Conservation (phyloP, 2,888 invertebrate species). For the Halocaridina rubra region DNA sequence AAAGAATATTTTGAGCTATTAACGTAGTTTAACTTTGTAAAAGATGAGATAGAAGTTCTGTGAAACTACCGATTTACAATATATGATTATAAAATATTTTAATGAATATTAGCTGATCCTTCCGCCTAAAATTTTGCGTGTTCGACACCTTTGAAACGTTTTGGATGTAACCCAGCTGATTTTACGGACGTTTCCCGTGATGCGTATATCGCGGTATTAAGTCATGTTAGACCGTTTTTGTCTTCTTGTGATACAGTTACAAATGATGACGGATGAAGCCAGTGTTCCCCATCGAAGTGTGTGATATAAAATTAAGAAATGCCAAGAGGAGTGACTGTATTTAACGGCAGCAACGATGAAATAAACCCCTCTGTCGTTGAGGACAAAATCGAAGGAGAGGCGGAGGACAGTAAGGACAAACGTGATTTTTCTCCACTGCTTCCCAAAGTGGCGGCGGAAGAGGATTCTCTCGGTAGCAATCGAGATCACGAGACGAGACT, state of each 20-base stretch:
- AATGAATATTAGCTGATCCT: too few relatives aligned
- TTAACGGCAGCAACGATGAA: constrained; percentile 48
- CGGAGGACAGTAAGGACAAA: too few relatives aligned
- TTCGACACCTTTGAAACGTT: too few relatives aligned
- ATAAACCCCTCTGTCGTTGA: constrained; percentile 9
- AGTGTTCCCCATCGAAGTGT: neutral
- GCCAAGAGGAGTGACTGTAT: constrained; percentile 38
- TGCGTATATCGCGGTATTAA: constrained; percentile 36
- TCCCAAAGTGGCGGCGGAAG: neutral
- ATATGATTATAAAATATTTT: too few relatives aligned
- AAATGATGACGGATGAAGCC: constrained; percentile 29
- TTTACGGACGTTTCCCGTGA: too few relatives aligned
- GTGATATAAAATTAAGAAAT: constrained; percentile 22
- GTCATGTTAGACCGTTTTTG: neutral
- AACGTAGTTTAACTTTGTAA: too few relatives aligned
- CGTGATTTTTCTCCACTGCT: neutral
- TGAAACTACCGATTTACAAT: too few relatives aligned
- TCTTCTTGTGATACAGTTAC: too few relatives aligned
- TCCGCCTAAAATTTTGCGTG: too few relatives aligned
- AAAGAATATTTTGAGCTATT: too few relatives aligned
- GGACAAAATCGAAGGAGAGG: neutral
- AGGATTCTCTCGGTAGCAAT: constrained; percentile 24
- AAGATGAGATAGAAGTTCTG: too few relatives aligned
- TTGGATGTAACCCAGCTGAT: too few relatives aligned
- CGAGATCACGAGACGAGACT: constrained; percentile 25